Evolutionary conservation across 1,140 invertebrate species (phyloP), one percentile per base, ranked within the genome.

Genomic region (Frieseomelitta varia): DNA sequence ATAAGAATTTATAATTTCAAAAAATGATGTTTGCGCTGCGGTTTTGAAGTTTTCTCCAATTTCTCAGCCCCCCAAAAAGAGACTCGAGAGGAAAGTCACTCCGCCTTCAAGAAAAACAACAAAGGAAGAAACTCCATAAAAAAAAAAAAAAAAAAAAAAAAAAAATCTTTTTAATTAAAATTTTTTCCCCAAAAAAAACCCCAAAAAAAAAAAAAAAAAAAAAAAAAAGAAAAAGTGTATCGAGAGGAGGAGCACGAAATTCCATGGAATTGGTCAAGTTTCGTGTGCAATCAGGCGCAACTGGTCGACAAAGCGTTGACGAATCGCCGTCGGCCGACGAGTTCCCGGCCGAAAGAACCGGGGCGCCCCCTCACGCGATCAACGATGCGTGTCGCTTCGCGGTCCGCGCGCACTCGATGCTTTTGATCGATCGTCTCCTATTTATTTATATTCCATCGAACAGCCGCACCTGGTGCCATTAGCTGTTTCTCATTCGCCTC

Each of bases 401-500:
- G 82, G 77, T 72, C 63, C 78, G 53, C 51, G 79, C 79, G 14
- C 19, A 14, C 30, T 83, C 81, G 90, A 91, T 90, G 84, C 84
- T 86, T 79, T 90, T 91, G 91, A 92, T 92, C 85, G 91, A 92
- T 92, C 88, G 89, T 77, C 72, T 63, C 87, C 72, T 91, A 90
- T 91, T 91, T 91, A 91, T 91, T 91, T 91, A 91, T 92, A 91
- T 90, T 87, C 86, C 81, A 87, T 90, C 88, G 85, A 90, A 85
- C 85, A 77, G 81, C 71, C 89, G 81, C 91, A 91, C 89, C 90
- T 91, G 91, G 84, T 81, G 79, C 90, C 86, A 87, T 88, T 90
- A 90, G 86, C 79, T 82, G 87, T 87, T 80, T 90, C 89, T 85
- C 85, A 72, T 89, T 86, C 80, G 79, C 30, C 79, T 74, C 63